Percentiles rank a stretch among this genome's conserved stretches.
These are phyloP conservation scores for Coenonympha glycerion DNA, from an alignment of 2,888 invertebrate species.

Conservation along the genomic window DNA sequence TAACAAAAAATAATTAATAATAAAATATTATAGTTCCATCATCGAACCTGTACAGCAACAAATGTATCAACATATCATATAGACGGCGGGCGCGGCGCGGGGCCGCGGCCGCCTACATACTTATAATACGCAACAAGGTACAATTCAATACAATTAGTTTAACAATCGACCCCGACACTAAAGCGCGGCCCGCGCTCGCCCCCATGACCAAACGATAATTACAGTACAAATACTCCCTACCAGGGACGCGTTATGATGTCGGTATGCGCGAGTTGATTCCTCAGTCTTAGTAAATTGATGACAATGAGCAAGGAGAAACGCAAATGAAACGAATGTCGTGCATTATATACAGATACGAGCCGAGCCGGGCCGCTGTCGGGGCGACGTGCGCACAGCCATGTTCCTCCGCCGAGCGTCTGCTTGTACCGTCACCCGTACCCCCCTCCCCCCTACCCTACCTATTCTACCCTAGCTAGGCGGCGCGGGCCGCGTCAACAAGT, in stretches of 20 bases:
- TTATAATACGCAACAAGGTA: constrained; percentile 74
- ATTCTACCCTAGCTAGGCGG: constrained; percentile 69
- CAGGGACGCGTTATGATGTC: constrained; percentile 69
- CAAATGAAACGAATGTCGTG: constrained; percentile 71
- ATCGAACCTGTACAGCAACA: constrained; percentile 59
- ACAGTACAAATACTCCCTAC: constrained; percentile 49
- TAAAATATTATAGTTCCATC: constrained; percentile 64
- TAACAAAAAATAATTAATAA: constrained; percentile 60
- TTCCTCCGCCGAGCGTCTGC: constrained; percentile 31
- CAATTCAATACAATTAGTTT: constrained; percentile 76
- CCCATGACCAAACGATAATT: constrained; percentile 47
- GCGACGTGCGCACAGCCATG: constrained; percentile 65
- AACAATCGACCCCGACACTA: constrained; percentile 76
- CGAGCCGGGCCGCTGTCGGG: constrained; percentile 26
- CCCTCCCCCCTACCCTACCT: constrained; percentile 32
- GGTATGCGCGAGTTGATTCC: constrained; percentile 74
- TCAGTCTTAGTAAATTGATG: constrained; percentile 76
- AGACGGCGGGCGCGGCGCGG: constrained; percentile 38
- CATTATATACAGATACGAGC: constrained; percentile 68
- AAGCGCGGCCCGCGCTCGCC: constrained; percentile 62
- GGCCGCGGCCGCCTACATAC: constrained; percentile 41
- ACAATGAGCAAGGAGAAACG: constrained; percentile 73
- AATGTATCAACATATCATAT: constrained; percentile 48
- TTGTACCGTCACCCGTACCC: constrained; percentile 29
- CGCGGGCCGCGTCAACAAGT: too few species aligned